Evolutionary conservation across 2,888 invertebrate species (phyloP).

Genomic region (Cephus runcator): DNA sequence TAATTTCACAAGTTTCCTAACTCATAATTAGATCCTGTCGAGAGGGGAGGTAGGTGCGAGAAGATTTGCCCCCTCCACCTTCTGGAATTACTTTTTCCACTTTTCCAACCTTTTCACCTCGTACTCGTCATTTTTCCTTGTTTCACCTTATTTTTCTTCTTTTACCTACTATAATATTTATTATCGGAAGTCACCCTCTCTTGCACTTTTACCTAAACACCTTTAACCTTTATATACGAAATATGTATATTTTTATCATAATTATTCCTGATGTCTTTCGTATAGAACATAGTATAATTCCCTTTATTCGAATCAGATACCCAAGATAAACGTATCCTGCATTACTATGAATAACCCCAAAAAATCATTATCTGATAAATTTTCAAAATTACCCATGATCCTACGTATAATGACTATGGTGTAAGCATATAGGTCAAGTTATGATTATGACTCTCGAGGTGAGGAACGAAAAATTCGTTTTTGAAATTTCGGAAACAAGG

Average conservation of each 20-base stretch:
- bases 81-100: background rate
- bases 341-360: background rate
- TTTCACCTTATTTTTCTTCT: conserved; percentile 3
- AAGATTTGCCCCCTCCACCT: background rate
- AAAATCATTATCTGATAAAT: background rate
- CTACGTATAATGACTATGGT: background rate
- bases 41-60: conserved; percentile 1
- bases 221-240: background rate
- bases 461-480: background rate
- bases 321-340: background rate
- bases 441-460: background rate
- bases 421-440: background rate
- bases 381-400: background rate
- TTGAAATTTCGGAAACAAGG: background rate
- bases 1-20: conserved; percentile 60
- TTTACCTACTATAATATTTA: conserved; percentile 2
- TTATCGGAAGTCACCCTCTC: background rate
- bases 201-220: background rate
- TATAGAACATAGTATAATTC: background rate
- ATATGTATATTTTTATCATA: too few species aligned
- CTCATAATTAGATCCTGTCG: conserved; percentile 59
- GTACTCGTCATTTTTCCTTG: conserved; percentile 4
- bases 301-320: background rate
- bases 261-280: background rate
- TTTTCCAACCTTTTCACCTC: conserved; percentile 8